phyloP scores from a whole-genome alignment of 2,113 vertebrate species.

The Lepus europaeus region DNA sequence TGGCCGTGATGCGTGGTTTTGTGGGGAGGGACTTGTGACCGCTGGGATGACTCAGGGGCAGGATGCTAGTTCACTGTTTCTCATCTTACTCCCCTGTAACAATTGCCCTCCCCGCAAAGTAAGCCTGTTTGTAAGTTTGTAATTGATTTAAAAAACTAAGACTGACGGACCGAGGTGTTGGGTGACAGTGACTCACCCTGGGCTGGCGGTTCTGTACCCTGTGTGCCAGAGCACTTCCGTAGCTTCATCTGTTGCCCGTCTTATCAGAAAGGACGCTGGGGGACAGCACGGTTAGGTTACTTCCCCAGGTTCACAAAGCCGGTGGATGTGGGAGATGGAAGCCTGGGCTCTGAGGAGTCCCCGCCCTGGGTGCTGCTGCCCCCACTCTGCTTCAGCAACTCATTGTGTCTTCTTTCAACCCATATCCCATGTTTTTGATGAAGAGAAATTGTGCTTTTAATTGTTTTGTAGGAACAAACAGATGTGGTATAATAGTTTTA shows the following conservation, averaged over 20 bases:
- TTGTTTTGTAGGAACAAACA: neutral
- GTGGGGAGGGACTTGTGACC: too few species aligned
- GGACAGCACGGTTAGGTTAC: accelerated
- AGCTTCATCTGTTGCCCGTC: neutral
- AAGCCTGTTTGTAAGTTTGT: neutral
- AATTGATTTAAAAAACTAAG: neutral
- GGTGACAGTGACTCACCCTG: too few species aligned
- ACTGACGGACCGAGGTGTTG: neutral
- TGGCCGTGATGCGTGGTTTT: too few species aligned
- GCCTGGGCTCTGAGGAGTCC: too few species aligned
- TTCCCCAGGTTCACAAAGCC: accelerated
- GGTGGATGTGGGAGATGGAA: accelerated
- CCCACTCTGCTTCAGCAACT: neutral
- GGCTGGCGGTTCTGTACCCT: neutral
- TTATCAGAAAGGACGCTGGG: neutral
- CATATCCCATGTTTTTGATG: neutral
- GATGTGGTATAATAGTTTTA: neutral
- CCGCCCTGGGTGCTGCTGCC: too few species aligned
- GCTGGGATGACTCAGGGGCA: accelerated
- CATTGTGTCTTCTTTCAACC: too few species aligned
- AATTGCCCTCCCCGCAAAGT: neutral
- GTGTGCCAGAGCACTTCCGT: accelerated
- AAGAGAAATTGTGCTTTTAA: neutral
- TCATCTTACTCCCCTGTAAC: too few species aligned
- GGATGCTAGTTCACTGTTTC: accelerated